phyloP scores from a whole-genome alignment of 1,140 invertebrate species.

The Philaenus spumarius region DNA sequence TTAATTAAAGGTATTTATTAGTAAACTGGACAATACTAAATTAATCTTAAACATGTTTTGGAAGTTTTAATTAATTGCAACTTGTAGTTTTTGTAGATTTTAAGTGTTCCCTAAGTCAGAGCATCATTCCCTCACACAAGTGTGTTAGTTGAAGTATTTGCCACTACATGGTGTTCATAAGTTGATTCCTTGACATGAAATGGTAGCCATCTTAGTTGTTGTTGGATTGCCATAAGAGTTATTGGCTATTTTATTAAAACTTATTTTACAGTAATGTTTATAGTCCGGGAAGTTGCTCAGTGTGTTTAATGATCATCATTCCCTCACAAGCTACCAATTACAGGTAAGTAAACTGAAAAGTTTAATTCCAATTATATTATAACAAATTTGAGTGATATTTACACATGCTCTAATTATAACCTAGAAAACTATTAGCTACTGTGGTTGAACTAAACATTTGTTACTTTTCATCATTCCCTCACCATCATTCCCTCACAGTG shows the following conservation, averaged over 20 bases:
- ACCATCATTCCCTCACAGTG: too few species aligned
- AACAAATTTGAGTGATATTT: not conserved
- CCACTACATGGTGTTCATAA: not conserved
- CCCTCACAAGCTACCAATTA: not conserved
- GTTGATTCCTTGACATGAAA: not conserved
- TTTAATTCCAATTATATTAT: not conserved
- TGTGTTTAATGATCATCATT: not conserved
- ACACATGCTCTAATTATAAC: not conserved
- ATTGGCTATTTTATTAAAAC: not conserved
- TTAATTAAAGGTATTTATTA: too few species aligned
- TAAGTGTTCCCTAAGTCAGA: not conserved
- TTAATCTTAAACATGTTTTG: not conserved
- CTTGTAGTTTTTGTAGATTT: not conserved
- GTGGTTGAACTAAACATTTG: not conserved
- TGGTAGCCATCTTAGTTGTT: not conserved
- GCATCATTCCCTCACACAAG: slow-evolving; percentile 1
- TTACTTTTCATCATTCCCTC: not conserved
- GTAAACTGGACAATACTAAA: not conserved
- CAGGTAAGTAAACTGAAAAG: not conserved
- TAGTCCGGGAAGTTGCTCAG: not conserved
- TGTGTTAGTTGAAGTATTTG: not conserved
- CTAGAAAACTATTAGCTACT: not conserved
- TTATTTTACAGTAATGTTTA: not conserved
- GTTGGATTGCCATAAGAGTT: not conserved
- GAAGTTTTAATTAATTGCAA: not conserved